Evolutionary conservation across 2,888 invertebrate genomes (phyloP).

Genomic region (Nomada goodeniana): DNA sequence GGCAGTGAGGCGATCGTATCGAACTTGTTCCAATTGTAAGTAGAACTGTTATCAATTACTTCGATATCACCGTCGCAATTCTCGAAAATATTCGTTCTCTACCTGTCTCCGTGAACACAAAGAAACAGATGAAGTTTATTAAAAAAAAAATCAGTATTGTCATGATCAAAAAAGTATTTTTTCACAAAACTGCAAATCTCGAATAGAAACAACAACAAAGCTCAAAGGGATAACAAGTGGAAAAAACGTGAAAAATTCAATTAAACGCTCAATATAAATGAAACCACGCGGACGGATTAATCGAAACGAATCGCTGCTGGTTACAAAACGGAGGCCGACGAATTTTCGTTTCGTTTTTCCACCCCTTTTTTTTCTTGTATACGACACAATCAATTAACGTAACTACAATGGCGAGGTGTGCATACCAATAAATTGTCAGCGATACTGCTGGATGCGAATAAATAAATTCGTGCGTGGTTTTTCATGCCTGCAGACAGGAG

Average conservation of each 20-base stretch:
- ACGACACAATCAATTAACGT: constrained; percentile 48
- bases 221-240: background rate
- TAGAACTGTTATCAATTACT: background rate
- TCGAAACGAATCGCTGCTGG: constrained; percentile 2
- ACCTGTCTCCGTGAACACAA: too few relatives aligned
- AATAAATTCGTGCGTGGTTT: constrained; percentile 40
- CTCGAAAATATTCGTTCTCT: too few relatives aligned
- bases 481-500: constrained; percentile 24
- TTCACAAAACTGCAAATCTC: background rate
- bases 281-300: background rate
- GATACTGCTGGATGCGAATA: constrained; percentile 4
- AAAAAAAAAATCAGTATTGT: too few relatives aligned
- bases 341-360: background rate
- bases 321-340: background rate
- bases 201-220: background rate
- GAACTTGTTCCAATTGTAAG: background rate
- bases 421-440: constrained; percentile 5
- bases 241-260: background rate
- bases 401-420: constrained; percentile 11
- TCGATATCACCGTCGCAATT: background rate
- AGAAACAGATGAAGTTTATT: too few relatives aligned
- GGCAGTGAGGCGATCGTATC: constrained; percentile 5
- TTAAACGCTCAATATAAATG: constrained; percentile 3
- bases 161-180: too few relatives aligned
- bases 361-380: background rate